phyloP scores from a whole-genome alignment of 1,140 invertebrate genomes.

The Contarinia nasturtii region DNA sequence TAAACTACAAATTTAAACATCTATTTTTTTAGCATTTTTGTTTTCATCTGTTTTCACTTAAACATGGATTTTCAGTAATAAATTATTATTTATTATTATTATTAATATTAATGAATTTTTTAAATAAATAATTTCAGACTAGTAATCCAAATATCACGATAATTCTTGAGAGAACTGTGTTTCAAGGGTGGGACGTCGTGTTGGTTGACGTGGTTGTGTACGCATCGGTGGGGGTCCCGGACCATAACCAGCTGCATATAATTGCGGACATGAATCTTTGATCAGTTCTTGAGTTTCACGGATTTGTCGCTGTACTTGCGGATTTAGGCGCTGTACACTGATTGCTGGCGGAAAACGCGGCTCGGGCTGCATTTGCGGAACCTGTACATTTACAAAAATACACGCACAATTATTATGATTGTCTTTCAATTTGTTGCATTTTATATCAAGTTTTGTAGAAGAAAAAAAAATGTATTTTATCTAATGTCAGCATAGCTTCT shows the following conservation, averaged over 20 bases:
- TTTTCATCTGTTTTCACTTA: slow-evolving; percentile 11
- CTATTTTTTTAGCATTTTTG: slow-evolving; percentile 5
- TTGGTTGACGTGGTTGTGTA: slow-evolving; percentile 19
- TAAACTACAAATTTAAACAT: slow-evolving; percentile 18
- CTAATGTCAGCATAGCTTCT: too few species aligned
- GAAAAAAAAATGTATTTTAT: too few species aligned
- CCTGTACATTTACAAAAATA: too few species aligned
- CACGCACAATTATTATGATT: too few species aligned
- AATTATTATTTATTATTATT: not conserved
- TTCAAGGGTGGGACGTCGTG: slow-evolving; percentile 25
- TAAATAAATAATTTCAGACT: slow-evolving; percentile 10
- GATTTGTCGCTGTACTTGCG: slow-evolving; percentile 22
- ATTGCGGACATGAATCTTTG: slow-evolving; percentile 24
- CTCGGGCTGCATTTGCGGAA: not conserved
- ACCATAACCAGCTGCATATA: slow-evolving; percentile 23
- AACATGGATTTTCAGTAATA: slow-evolving; percentile 12
- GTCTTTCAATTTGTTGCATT: too few species aligned
- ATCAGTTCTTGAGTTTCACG: slow-evolving; percentile 25
- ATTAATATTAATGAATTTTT: slow-evolving; percentile 5
- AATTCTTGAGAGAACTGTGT: slow-evolving; percentile 25
- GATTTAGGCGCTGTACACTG: slow-evolving; percentile 21
- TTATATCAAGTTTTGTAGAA: too few species aligned
- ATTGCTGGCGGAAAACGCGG: slow-evolving; percentile 19
- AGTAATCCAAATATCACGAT: slow-evolving; percentile 26
- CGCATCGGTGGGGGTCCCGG: slow-evolving; percentile 21